A percentile compares a stretch with the other conserved stretches of the same genome.
Conservation (phyloP, 2,113 vertebrate genomes). For the Oxyruncus cristatus region DNA sequence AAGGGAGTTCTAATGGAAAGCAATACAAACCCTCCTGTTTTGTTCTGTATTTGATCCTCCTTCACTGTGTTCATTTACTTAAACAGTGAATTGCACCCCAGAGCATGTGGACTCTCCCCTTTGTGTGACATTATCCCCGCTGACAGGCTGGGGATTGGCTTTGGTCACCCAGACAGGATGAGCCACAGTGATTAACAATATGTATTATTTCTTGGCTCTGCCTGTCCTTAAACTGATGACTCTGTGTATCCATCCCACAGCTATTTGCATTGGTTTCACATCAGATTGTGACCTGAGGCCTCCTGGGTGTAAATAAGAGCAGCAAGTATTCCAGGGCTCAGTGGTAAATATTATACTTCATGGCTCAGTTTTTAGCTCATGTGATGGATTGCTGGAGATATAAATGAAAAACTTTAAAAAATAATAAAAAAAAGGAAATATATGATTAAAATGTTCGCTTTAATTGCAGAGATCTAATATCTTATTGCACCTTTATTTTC, state of each 20-base stretch:
- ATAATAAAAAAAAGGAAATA: background rate
- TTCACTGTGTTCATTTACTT: background rate
- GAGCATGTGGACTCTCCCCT: background rate
- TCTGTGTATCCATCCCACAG: background rate
- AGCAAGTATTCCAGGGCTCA: background rate
- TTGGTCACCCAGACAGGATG: background rate
- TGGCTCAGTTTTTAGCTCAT: background rate
- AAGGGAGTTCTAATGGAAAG: background rate
- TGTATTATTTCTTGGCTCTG: background rate
- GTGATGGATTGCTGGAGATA: background rate
- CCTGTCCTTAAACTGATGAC: background rate
- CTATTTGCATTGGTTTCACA: background rate
- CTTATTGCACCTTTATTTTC: background rate
- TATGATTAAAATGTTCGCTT: background rate
- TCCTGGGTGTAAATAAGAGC: background rate
- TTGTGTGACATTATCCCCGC: background rate
- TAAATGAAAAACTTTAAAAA: background rate
- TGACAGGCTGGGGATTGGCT: background rate
- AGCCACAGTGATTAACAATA: background rate
- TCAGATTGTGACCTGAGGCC: background rate
- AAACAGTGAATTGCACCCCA: background rate
- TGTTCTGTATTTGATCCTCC: background rate
- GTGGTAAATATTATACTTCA: background rate
- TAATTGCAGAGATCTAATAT: background rate
- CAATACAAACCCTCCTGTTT: background rate